Conservation (phyloP, 2,113 vertebrate genomes). For the Boulengeromyrus knoepffleri region DNA sequence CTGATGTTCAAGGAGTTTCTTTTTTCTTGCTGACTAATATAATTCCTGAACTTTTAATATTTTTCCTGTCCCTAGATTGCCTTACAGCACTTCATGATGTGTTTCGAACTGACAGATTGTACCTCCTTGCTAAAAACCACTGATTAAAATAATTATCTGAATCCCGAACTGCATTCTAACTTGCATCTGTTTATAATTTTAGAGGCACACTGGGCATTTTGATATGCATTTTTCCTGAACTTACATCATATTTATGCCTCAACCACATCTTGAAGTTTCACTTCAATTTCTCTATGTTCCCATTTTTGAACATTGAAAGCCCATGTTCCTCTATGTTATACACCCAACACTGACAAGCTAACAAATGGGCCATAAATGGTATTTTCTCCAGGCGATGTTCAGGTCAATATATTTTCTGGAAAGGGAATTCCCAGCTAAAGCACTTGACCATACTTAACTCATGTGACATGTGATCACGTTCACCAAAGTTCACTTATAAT, state of each 20-base stretch:
- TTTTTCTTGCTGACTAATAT: neutral
- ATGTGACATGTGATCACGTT: neutral
- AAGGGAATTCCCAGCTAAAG: neutral
- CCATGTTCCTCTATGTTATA: neutral
- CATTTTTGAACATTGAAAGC: neutral
- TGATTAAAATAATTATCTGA: neutral
- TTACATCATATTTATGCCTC: neutral
- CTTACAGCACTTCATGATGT: neutral
- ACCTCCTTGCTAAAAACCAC: too few species aligned
- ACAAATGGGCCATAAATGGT: neutral
- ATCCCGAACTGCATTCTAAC: neutral
- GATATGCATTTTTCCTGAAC: neutral
- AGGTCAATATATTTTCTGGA: neutral
- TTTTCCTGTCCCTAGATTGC: neutral
- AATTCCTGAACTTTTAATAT: neutral
- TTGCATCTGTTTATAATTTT: neutral
- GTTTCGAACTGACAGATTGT: neutral
- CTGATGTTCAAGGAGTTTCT: neutral
- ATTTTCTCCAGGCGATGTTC: neutral
- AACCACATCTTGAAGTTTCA: neutral
- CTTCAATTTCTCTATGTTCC: neutral
- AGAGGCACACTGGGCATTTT: neutral
- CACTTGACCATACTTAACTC: neutral
- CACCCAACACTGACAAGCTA: neutral
- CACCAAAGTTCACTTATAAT: neutral